Conservation (phyloP, 1,140 invertebrate genomes). For the Cheumatopsyche charites region DNA sequence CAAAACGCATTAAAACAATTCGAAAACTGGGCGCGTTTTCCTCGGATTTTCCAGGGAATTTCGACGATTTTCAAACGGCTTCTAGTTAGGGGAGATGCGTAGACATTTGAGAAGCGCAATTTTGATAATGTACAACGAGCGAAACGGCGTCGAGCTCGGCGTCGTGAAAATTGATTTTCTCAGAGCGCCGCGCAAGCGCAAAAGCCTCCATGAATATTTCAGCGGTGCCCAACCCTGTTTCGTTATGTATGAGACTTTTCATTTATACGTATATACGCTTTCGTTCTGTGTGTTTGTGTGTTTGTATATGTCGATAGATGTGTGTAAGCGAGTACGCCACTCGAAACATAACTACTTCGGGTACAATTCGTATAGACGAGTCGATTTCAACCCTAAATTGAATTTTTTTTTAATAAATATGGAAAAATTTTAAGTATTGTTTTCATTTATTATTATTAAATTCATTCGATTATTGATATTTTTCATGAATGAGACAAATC, state of each 20-base stretch:
- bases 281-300: conserved; percentile 1
- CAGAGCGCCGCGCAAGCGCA: conserved; percentile 16
- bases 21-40: too few relatives aligned
- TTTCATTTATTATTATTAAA: too few relatives aligned
- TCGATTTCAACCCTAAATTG: background rate
- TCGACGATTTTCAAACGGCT: too few relatives aligned
- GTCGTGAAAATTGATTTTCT: conserved; percentile 35
- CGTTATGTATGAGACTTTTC: conserved; percentile 26
- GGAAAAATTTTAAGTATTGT: background rate
- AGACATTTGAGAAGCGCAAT: background rate
- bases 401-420: background rate
- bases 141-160: background rate
- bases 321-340: background rate
- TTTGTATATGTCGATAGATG: background rate
- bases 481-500: too few relatives aligned
- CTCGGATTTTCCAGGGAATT: too few relatives aligned
- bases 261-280: conserved; percentile 21
- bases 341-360: background rate
- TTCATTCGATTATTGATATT: too few relatives aligned
- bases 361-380: conserved; percentile 11
- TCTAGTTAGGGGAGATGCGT: background rate
- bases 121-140: background rate
- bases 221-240: conserved; percentile 32
- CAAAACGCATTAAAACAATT: too few relatives aligned
- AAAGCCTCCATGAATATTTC: conserved; percentile 30